These are phyloP conservation scores for Latrodectus geometricus DNA, from an alignment of 1,140 invertebrate genomes.

Conservation along the genomic window DNA sequence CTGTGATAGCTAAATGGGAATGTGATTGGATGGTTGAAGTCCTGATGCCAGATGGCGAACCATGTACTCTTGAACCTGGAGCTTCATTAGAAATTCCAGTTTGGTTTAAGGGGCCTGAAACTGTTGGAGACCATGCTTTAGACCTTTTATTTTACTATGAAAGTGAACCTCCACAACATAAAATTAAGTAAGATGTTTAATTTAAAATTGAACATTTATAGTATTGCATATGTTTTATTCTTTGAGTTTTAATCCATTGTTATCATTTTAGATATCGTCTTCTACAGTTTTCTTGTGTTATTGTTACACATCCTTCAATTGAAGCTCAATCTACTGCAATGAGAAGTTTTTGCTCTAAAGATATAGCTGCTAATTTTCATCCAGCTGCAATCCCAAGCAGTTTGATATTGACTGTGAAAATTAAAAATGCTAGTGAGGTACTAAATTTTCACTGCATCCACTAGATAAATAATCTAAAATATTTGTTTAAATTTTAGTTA, in stretches of 20 bases:
- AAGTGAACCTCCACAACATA: conserved; percentile 66
- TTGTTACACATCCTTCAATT: conserved; percentile 44
- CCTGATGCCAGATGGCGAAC: conserved; percentile 64
- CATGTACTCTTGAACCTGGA: conserved; percentile 73
- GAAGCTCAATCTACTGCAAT: conserved; percentile 40
- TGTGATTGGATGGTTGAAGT: conserved; percentile 41
- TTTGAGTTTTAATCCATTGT: background rate
- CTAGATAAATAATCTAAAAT: background rate
- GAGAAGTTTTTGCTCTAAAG: conserved; percentile 56
- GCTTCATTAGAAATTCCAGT: conserved; percentile 74
- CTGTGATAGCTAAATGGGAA: conserved; percentile 48
- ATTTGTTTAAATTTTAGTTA: background rate
- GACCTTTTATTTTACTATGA: conserved; percentile 83
- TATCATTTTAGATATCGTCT: conserved; percentile 35
- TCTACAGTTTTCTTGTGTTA: conserved; percentile 41
- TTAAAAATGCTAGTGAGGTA: conserved; percentile 40
- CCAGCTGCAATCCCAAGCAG: conserved; percentile 48
- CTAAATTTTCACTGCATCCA: background rate
- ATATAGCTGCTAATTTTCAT: conserved; percentile 43
- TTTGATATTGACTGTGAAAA: conserved; percentile 42
- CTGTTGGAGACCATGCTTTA: conserved; percentile 75
- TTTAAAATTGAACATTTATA: background rate
- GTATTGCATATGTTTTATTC: background rate
- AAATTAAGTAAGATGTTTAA: conserved; percentile 44
- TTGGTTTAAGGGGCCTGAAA: conserved; percentile 78